Evolutionary conservation across 2,888 invertebrate species (phyloP), one percentile per base, ranked within the genome.

Genomic region (Diogma glabrata): DNA sequence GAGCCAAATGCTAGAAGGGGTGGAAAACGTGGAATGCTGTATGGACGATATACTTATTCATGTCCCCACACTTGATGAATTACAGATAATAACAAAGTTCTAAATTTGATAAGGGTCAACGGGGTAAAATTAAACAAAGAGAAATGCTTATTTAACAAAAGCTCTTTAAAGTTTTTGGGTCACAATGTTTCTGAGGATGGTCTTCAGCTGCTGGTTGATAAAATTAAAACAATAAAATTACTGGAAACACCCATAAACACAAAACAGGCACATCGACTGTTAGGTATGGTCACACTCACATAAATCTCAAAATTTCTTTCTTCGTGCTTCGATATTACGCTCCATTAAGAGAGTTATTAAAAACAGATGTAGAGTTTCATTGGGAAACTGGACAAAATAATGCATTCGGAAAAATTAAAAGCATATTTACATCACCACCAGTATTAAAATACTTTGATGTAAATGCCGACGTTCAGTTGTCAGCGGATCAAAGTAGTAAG

Each of bases 41-140:
- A 55, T 59, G 49, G 60, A 60, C 47, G 60, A 60, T 51, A 51
- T 61, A 7, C 36, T 61, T 17, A 57, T 60, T 8, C 54, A 57
- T 50, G 58, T 57, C 6, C 52, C 49, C 47, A 57, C 55, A 7
- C 51, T 52, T 45, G 55, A 58, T 43, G 51, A 60, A 50, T 51
- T 59, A 30, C 6, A 30, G 57, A n/a, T 6, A 51, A 49, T 53
- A 51, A 9, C 57, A 16, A 51, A 52, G 14, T 58, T 60, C 14
- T n/a, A n/a, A n/a, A n/a, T n/a, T n/a, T n/a, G n/a, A n/a, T n/a
- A n/a, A n/a, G n/a, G n/a, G n/a, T n/a, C n/a, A n/a, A n/a, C n/a
- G 60, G 60, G 3, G 51, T 61, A 19, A 60, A 59, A 38, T 47
- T 63, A 6, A 60, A 58, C 17, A 54, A 53, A 47, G 56, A 58